Conservation (phyloP, 2,797 vertebrate genomes). For the Clarias laeviceps region DNA sequence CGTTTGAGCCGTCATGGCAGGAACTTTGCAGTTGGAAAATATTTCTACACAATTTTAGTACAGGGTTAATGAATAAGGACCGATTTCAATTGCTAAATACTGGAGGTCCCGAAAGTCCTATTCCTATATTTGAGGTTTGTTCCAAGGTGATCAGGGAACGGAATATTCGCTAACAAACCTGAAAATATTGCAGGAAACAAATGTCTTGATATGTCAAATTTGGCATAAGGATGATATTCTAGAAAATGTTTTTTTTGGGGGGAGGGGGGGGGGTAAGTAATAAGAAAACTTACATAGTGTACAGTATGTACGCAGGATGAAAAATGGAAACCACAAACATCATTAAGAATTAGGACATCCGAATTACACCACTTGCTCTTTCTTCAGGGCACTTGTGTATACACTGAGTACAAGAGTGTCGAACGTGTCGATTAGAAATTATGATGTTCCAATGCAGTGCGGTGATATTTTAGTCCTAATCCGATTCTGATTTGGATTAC, state of each 20-base stretch:
- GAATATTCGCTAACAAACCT: neutral
- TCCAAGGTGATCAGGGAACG: neutral
- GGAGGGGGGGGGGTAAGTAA: neutral
- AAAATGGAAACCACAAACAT: neutral
- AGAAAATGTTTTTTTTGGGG: conserved; percentile 4
- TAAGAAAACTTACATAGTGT: neutral
- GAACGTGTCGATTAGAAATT: no score
- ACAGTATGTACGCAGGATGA: no score
- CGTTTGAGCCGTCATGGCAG: no score
- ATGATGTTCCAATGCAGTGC: no score
- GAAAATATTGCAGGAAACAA: neutral
- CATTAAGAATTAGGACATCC: no score
- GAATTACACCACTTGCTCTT: no score
- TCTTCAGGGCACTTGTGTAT: no score
- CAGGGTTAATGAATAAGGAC: neutral
- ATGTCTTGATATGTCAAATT: neutral
- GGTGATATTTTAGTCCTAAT: no score
- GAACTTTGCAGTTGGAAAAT: neutral
- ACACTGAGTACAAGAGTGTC: no score
- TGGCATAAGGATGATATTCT: conserved; percentile 14
- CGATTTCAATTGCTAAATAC: neutral
- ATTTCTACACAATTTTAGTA: no score
- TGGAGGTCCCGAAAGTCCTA: neutral
- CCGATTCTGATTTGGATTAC: no score
- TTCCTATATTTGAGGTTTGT: neutral